These are phyloP conservation scores for Pterocles orientalis DNA, from an alignment of 2,113 vertebrate genomes.

Conservation along the genomic window DNA sequence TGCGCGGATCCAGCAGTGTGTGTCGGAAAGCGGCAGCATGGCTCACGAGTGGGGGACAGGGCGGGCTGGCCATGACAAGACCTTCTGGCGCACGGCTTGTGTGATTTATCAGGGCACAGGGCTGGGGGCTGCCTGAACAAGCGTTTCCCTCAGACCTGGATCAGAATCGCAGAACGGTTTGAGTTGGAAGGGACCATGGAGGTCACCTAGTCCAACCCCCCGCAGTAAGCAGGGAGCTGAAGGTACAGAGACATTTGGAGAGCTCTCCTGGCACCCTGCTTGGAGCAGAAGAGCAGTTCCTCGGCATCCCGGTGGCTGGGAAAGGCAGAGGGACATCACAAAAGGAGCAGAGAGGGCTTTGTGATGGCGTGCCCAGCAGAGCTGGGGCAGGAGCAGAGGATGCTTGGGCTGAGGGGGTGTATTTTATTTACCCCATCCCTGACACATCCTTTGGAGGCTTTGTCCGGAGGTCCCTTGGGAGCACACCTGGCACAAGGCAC, in stretches of 20 bases:
- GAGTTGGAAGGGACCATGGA: no score
- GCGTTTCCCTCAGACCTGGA: not conserved
- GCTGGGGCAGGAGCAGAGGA: not conserved
- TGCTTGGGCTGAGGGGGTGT: not conserved
- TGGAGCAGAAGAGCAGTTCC: not conserved
- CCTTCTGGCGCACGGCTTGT: not conserved
- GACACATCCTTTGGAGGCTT: not conserved
- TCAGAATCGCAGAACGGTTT: no score
- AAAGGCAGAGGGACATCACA: not conserved
- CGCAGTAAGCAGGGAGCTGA: not conserved
- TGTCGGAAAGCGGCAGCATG: fast-evolving
- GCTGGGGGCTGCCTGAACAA: not conserved
- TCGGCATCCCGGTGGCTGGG: not conserved
- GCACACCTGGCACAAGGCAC: not conserved
- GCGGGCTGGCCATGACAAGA: not conserved
- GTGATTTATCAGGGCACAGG: not conserved
- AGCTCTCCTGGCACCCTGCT: not conserved
- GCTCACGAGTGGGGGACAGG: not conserved
- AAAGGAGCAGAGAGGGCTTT: not conserved
- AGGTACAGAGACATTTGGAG: not conserved
- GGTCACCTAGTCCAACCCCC: no score
- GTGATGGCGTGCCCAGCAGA: not conserved
- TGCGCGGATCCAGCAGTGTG: fast-evolving
- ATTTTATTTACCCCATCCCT: not conserved
- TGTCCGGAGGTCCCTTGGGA: not conserved